Evolutionary conservation across 2,888 invertebrate species (phyloP).

Genomic region (Hedychridium roseum): DNA sequence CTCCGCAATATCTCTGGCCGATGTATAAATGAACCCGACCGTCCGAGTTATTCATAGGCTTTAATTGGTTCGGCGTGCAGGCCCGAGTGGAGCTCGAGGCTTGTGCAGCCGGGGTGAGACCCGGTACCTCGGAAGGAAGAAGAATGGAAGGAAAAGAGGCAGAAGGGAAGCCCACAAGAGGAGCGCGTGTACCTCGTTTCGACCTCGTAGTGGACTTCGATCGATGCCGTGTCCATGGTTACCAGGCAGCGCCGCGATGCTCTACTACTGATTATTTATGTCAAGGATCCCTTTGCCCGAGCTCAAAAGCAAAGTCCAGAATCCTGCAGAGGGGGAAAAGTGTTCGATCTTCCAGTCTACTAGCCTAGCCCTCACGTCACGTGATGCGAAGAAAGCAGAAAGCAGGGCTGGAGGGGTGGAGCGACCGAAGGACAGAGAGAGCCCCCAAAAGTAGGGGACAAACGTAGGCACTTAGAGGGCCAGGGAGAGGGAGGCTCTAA

Average conservation of each 20-base stretch:
- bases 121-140: conserved; percentile 1
- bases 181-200: conserved; percentile 26
- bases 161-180: conserved; percentile 12
- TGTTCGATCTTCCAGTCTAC: conserved; percentile 15
- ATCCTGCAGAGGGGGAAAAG: conserved; percentile 3
- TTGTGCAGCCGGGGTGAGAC: not conserved
- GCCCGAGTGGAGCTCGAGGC: conserved; percentile 2
- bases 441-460: not conserved
- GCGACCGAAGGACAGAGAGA: conserved; percentile 4
- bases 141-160: not conserved
- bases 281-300: conserved; percentile 52
- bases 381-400: not conserved
- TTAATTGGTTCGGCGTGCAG: conserved; percentile 2
- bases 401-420: not conserved
- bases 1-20: too few species aligned
- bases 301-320: conserved; percentile 34
- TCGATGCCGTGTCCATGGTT: conserved; percentile 46
- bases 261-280: conserved; percentile 61
- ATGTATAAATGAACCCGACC: too few species aligned
- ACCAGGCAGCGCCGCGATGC: conserved; percentile 43
- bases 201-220: conserved; percentile 42
- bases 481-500: not conserved
- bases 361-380: conserved; percentile 11
- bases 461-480: not conserved
- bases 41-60: too few species aligned